These are phyloP conservation scores for Gasteruption jaculator DNA, from an alignment of 2,888 invertebrate species.

Conservation along the genomic window DNA sequence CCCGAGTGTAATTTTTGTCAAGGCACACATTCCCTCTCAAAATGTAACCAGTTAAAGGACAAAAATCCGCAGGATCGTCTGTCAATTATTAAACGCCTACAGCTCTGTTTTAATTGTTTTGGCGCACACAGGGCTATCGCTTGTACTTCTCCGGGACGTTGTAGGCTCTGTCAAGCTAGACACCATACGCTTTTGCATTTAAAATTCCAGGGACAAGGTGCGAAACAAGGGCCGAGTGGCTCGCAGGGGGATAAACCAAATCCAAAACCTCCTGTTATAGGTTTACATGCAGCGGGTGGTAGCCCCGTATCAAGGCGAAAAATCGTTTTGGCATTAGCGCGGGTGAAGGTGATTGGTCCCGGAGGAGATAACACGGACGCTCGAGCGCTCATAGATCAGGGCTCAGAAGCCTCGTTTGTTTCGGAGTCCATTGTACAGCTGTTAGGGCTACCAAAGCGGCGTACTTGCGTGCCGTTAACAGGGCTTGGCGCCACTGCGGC, in stretches of 20 bases:
- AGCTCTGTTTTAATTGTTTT: conserved; percentile 12
- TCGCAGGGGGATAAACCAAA: background rate
- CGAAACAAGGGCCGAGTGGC: background rate
- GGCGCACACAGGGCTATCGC: background rate
- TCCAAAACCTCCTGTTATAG: background rate
- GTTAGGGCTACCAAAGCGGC: background rate
- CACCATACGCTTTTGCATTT: no score
- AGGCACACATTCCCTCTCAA: background rate
- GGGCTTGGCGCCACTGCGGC: conserved; percentile 8
- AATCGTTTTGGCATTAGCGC: conserved; percentile 15
- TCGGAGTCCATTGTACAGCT: conserved; percentile 13
- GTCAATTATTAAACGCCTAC: background rate
- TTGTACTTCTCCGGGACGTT: no score
- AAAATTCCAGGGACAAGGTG: no score
- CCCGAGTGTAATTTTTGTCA: background rate
- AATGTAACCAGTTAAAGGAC: background rate
- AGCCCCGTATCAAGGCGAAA: background rate
- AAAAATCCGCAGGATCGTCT: background rate
- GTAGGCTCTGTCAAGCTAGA: no score
- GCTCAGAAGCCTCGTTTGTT: conserved; percentile 15
- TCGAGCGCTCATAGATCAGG: conserved; percentile 16
- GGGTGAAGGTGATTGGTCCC: conserved; percentile 7
- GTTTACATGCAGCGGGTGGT: background rate
- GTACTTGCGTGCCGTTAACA: conserved; percentile 3
- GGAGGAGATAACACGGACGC: background rate